phyloP scores from a whole-genome alignment of 2,797 vertebrate genomes.

The Pseudochirops corinnae region DNA sequence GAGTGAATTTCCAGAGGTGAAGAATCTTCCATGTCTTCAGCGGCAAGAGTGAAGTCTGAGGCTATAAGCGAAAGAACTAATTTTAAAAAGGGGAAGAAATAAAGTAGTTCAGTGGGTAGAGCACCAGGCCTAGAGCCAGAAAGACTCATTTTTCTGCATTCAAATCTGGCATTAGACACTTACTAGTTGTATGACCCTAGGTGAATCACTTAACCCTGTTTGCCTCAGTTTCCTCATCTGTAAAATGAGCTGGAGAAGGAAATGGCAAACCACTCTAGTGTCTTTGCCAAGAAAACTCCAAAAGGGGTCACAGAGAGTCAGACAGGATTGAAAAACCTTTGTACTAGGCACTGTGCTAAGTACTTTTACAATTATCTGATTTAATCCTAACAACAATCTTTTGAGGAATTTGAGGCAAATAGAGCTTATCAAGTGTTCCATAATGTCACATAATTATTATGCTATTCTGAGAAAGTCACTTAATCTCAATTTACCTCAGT shows the following conservation, averaged over 20 bases:
- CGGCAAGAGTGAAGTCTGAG: no score
- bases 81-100: no score
- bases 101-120: not conserved
- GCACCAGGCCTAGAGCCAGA: not conserved
- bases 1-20: not conserved
- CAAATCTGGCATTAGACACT: not conserved
- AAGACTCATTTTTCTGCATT: not conserved
- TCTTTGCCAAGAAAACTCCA: no score
- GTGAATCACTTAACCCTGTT: not conserved
- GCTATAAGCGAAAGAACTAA: no score
- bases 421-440: not conserved
- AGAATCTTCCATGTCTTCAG: not conserved
- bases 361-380: no score
- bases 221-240: not conserved
- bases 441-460: not conserved
- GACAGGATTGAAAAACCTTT: no score
- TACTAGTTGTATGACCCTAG: no score
- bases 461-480: not conserved
- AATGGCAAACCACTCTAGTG: no score
- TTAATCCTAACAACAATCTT: not conserved
- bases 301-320: no score
- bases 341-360: no score
- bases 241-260: no score
- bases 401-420: not conserved
- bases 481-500: not conserved